These are phyloP conservation scores for Onychomys torridus DNA, from an alignment of 2,797 vertebrate species.

Conservation along the genomic window DNA sequence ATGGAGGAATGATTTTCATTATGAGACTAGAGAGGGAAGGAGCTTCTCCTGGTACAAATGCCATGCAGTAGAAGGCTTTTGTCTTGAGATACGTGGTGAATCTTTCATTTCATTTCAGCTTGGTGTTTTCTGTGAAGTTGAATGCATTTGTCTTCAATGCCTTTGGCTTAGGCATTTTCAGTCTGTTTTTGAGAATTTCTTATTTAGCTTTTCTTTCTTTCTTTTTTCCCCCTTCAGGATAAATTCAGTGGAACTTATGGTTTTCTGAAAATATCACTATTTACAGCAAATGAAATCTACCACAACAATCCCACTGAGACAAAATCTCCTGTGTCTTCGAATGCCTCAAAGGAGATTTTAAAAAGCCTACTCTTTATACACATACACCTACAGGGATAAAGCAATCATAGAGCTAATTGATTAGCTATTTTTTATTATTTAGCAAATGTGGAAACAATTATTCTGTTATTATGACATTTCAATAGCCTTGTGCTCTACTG, in stretches of 20 bases:
- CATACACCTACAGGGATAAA: slow-evolving; percentile 66
- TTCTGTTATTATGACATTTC: neutral
- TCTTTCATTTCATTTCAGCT: slow-evolving; percentile 11
- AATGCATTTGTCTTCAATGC: neutral
- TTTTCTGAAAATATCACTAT: slow-evolving; percentile 81
- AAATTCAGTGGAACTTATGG: slow-evolving; percentile 80
- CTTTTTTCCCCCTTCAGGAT: slow-evolving; percentile 30
- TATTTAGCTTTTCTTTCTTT: slow-evolving; percentile 58
- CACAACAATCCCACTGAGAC: slow-evolving; percentile 77
- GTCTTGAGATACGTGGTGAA: neutral
- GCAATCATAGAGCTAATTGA: slow-evolving; percentile 71
- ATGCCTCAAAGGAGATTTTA: slow-evolving; percentile 55
- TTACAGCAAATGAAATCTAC: slow-evolving; percentile 83
- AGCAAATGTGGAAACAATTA: slow-evolving; percentile 35
- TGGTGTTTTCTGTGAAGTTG: slow-evolving; percentile 41
- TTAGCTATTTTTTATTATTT: slow-evolving; percentile 73
- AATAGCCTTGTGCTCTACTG: neutral
- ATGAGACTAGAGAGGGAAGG: neutral
- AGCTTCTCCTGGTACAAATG: neutral
- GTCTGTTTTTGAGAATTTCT: slow-evolving; percentile 25
- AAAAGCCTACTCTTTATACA: slow-evolving; percentile 28
- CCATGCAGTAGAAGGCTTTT: neutral
- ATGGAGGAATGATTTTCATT: slow-evolving; percentile 63
- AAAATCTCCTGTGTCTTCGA: slow-evolving; percentile 72
- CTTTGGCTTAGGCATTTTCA: slow-evolving; percentile 58